A percentile compares a stretch with the other conserved stretches of the same genome.
Evolutionary conservation across 2,797 vertebrate genomes (phyloP).

Genomic region (Sparidentex hasta): DNA sequence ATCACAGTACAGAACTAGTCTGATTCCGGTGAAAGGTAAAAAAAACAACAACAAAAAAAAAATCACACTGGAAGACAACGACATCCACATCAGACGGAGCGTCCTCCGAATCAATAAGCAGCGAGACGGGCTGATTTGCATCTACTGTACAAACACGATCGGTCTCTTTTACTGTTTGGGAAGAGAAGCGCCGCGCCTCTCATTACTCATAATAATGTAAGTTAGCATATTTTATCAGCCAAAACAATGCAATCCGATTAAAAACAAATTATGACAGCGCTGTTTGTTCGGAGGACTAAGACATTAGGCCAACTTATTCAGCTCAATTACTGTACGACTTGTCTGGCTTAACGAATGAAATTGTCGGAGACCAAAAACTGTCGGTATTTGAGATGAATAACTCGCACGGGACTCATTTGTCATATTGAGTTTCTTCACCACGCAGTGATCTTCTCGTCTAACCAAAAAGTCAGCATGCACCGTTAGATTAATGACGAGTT

Average conservation of each 20-base stretch:
- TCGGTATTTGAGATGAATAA: constrained; percentile 61
- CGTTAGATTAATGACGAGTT: constrained; percentile 7
- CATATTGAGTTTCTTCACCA: constrained; percentile 39
- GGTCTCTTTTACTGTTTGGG: constrained; percentile 42
- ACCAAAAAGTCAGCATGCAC: constrained; percentile 14
- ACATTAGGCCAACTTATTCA: constrained; percentile 66
- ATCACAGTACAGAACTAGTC: constrained; percentile 46
- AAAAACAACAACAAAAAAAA: constrained; percentile 41
- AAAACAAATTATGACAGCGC: constrained; percentile 67
- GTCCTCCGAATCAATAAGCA: constrained; percentile 68
- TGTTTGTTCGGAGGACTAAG: constrained; percentile 70
- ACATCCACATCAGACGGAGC: constrained; percentile 54
- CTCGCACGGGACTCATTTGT: constrained; percentile 55
- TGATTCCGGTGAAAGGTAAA: constrained; percentile 71
- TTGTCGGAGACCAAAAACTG: constrained; percentile 60
- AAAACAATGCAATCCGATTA: constrained; percentile 74
- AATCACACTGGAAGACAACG: constrained; percentile 34
- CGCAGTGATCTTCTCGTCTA: constrained; percentile 25
- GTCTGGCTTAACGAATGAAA: constrained; percentile 66
- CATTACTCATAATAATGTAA: constrained; percentile 72
- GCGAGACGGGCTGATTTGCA: constrained; percentile 67
- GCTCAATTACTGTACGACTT: constrained; percentile 63
- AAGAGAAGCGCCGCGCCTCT: constrained; percentile 53
- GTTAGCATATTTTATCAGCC: constrained; percentile 72
- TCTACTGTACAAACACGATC: constrained; percentile 64